These are phyloP conservation scores for Azorinus chamasolen DNA, from an alignment of 2,888 invertebrate species.

Conservation along the genomic window DNA sequence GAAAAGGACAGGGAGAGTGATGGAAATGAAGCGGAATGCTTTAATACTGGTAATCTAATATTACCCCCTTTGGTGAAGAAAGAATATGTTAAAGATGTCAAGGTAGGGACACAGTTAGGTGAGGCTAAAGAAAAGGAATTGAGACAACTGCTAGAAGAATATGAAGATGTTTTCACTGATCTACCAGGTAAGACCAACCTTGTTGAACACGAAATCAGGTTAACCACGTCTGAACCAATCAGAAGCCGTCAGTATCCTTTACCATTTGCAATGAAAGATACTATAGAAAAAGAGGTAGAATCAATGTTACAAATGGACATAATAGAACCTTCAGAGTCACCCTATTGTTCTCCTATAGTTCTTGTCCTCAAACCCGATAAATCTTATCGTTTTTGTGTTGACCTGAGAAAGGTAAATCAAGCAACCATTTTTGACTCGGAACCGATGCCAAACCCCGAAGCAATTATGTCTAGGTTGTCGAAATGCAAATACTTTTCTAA, in stretches of 20 bases:
- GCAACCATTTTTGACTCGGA: slow-evolving; percentile 66
- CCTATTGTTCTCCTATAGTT: slow-evolving; percentile 61
- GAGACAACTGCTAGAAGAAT: slow-evolving; percentile 5
- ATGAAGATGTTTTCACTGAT: slow-evolving; percentile 28
- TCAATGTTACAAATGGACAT: slow-evolving; percentile 56
- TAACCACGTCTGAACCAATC: slow-evolving; percentile 29
- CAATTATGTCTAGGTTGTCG: slow-evolving; percentile 58
- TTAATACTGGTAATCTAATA: too few relatives aligned
- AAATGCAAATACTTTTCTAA: slow-evolving; percentile 52
- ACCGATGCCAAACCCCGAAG: slow-evolving; percentile 62
- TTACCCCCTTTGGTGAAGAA: too few relatives aligned
- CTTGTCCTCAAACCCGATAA: slow-evolving; percentile 58
- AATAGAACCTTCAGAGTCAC: slow-evolving; percentile 58
- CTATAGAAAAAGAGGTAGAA: slow-evolving; percentile 45
- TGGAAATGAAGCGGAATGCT: too few relatives aligned
- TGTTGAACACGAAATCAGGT: slow-evolving; percentile 26
- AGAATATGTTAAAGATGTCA: too few relatives aligned
- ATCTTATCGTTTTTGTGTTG: slow-evolving; percentile 59
- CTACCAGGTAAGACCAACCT: slow-evolving; percentile 29
- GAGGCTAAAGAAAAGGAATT: slow-evolving; percentile 12
- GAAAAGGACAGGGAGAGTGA: too few relatives aligned
- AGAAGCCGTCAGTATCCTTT: slow-evolving; percentile 45
- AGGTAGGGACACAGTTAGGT: too few relatives aligned
- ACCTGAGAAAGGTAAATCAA: slow-evolving; percentile 62
- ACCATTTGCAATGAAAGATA: slow-evolving; percentile 38